These are phyloP conservation scores for Standfussiana lucernea DNA, from an alignment of 2,888 invertebrate genomes.

Conservation along the genomic window DNA sequence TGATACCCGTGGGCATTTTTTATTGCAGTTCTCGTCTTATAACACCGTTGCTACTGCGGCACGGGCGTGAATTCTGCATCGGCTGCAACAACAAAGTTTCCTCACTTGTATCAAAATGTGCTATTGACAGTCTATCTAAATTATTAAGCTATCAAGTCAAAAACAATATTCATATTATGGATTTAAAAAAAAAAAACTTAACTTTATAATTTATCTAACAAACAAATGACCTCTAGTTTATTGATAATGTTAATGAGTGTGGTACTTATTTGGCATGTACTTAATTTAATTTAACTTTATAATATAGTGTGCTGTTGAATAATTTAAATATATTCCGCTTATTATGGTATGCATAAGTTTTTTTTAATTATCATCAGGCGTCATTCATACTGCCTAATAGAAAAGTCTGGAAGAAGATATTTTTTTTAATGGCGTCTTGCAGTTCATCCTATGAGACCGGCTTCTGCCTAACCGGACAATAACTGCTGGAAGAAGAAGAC, in stretches of 20 bases:
- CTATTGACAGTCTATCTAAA: background rate
- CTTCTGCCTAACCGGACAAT: too few species aligned
- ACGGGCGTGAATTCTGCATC: too few species aligned
- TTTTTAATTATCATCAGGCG: background rate
- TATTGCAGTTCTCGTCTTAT: too few species aligned
- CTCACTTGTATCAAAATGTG: too few species aligned
- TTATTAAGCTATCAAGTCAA: background rate
- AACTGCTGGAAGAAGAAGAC: too few species aligned
- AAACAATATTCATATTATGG: background rate
- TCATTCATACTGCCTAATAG: background rate
- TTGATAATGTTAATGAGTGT: constrained; percentile 19
- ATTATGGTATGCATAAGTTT: background rate
- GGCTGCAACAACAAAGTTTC: too few species aligned
- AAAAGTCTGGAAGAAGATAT: too few species aligned
- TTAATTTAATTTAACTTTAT: background rate
- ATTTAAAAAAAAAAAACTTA: background rate
- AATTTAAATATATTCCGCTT: constrained; percentile 9
- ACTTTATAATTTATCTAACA: background rate
- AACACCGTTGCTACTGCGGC: too few species aligned
- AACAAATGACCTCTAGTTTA: background rate
- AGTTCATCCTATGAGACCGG: too few species aligned
- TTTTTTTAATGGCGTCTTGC: too few species aligned
- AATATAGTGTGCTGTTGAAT: background rate
- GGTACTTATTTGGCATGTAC: constrained; percentile 6
- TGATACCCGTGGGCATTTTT: too few species aligned